Conservation (phyloP, 2,888 invertebrate species). For the Stenchaetothrips biformis region DNA sequence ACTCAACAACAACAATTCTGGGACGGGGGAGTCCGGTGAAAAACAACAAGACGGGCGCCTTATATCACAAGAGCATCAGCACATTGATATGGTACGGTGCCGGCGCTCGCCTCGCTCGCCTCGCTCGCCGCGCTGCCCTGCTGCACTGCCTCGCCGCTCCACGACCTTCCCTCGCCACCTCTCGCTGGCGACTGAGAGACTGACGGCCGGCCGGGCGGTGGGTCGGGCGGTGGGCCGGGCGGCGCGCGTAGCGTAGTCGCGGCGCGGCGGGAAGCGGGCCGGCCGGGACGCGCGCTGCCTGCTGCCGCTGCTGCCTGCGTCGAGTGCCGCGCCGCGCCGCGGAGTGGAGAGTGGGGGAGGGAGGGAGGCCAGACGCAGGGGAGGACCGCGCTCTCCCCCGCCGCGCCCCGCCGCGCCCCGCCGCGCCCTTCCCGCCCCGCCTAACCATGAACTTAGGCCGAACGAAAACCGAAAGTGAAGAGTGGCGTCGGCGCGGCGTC, state of each 20-base stretch:
- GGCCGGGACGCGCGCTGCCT: conserved; percentile 42
- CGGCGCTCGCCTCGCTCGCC: conserved; percentile 34
- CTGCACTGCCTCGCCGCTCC: conserved; percentile 35
- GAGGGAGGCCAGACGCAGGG: conserved; percentile 27
- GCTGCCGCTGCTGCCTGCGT: conserved; percentile 38
- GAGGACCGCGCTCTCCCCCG: no score
- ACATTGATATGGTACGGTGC: conserved; percentile 24
- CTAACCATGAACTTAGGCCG: conserved; percentile 15
- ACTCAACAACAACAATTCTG: neutral
- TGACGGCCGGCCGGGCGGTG: conserved; percentile 40
- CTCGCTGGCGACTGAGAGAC: conserved; percentile 32
- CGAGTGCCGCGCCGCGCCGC: conserved; percentile 46
- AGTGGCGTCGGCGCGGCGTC: conserved; percentile 1
- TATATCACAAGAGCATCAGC: neutral
- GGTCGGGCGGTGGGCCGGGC: no score
- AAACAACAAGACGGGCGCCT: neutral
- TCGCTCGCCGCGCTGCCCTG: conserved; percentile 41
- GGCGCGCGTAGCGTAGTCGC: conserved; percentile 30
- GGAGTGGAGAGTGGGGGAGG: conserved; percentile 43
- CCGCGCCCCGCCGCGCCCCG: neutral
- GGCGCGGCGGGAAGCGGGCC: conserved; percentile 44
- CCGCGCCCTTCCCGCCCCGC: neutral
- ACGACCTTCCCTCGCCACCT: conserved; percentile 30
- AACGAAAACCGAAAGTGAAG: conserved; percentile 21
- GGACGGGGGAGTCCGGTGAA: neutral